Base-by-base conservation (phyloP, 2,888 invertebrate genomes). In the Drosophila formosana region DNA sequence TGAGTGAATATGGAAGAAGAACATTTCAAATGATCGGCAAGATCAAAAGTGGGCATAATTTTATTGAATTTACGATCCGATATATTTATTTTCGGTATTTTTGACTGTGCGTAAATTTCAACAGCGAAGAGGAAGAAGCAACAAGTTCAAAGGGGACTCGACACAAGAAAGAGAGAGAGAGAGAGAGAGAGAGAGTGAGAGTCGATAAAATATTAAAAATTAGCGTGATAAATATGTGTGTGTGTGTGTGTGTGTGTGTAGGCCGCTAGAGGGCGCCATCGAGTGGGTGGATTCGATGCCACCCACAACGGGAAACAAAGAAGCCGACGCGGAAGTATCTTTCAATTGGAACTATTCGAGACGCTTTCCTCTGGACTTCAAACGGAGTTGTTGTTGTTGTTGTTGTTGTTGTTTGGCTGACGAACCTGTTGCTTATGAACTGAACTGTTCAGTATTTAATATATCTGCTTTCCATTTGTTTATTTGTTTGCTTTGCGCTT, bases 161-260 rank as follows among this genome's bases (percentile, higher is more conserved):
- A 32, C 72, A 68, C 18, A 23, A 13, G 26, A 23, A 56, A 56
- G 32, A 52, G 62, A 61, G 13, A 47, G 56, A 45, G 43, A 32
- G 28, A 39, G 3, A 18, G 28, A 62, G 51, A 37, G n/a, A 26
- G 28, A 18, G 6, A 18, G 25, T 55, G 55, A 28, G 32, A 51
- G 65, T 72, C 71, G 76, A 85, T 83, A 87, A 90, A 90, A 85
- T 90, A 90, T 90, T 89, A 90, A 82, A 87, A 90, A 90, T 89
- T 86, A 81, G 69, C 57, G 61, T 73, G 72, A 83, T 73, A 66
- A 84, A 78, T 78, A 83, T 63, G 18, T 51, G 18, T 18, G 39
- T 43, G 45, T n/a, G n/a, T n/a, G n/a, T 63, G 18, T 51, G 18
- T 18, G 39, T 30, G 28, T 32, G 3, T 32, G 1, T n/a, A 11